A percentile compares a stretch with the other conserved stretches of the same genome.
Evolutionary conservation across 2,888 invertebrate species (phyloP).

Genomic region (Ectemnius lituratus): DNA sequence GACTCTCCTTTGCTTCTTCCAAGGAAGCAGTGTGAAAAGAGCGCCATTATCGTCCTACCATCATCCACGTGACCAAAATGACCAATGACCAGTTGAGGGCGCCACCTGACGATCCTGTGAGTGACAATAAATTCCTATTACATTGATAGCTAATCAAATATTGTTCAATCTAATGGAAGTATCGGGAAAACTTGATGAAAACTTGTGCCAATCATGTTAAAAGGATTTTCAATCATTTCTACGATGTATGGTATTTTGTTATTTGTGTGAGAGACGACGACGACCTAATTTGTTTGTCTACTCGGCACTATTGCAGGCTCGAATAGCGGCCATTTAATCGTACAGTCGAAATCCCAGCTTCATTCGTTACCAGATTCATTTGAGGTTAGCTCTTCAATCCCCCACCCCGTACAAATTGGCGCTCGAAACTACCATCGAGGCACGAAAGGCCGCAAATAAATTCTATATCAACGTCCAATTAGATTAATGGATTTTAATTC

Average conservation of each 20-base stretch:
- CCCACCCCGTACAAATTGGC: neutral
- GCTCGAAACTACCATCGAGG: neutral
- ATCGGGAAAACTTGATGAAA: too few relatives aligned
- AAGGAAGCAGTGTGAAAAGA: conserved; percentile 55
- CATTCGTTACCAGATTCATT: too few relatives aligned
- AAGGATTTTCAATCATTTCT: too few relatives aligned
- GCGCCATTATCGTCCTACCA: conserved; percentile 54
- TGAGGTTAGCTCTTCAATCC: too few relatives aligned
- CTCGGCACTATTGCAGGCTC: neutral
- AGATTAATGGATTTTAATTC: conserved; percentile 18
- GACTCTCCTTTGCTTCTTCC: conserved; percentile 34
- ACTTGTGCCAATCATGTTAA: neutral
- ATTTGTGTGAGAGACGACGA: too few relatives aligned
- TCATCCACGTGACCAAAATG: conserved; percentile 27
- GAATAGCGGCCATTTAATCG: neutral
- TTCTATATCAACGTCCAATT: conserved; percentile 7
- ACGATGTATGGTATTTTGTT: too few relatives aligned
- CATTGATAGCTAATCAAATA: too few relatives aligned
- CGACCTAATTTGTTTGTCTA: neutral
- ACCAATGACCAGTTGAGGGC: neutral
- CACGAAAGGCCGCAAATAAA: neutral
- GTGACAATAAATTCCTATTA: neutral
- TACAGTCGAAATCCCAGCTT: neutral
- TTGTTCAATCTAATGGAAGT: too few relatives aligned
- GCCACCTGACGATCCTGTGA: conserved; percentile 40